These are phyloP conservation scores for Tachina lurida DNA, from an alignment of 2,888 invertebrate species.

Conservation along the genomic window DNA sequence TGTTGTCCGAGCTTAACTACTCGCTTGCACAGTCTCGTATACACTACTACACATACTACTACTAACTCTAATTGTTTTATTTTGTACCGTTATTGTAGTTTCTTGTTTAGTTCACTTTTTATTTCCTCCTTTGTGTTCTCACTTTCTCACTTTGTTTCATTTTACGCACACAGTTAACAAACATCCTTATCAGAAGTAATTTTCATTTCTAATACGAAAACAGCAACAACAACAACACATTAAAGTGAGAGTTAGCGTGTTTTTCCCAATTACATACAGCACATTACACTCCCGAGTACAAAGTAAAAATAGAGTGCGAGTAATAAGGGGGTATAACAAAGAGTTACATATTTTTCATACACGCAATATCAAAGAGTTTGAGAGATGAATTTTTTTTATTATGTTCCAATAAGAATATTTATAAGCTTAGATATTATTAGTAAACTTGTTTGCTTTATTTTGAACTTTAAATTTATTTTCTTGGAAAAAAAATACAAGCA, in stretches of 20 bases:
- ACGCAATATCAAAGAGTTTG: background rate
- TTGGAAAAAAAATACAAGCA: background rate
- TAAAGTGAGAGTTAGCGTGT: constrained; percentile 61
- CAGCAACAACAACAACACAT: constrained; percentile 25
- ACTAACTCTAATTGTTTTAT: constrained; percentile 28
- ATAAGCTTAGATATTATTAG: constrained; percentile 38
- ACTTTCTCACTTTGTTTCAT: constrained; percentile 34
- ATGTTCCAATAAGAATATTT: constrained; percentile 25
- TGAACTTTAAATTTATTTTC: constrained; percentile 63
- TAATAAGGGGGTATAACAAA: constrained; percentile 36
- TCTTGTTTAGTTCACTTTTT: constrained; percentile 30
- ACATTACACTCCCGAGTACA: constrained; percentile 22
- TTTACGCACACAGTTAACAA: constrained; percentile 44
- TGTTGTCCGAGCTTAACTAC: constrained; percentile 59
- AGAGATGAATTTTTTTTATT: constrained; percentile 10
- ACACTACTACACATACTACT: constrained; percentile 38
- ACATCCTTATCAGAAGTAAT: constrained; percentile 52
- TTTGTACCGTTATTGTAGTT: constrained; percentile 43
- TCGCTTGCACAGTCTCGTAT: constrained; percentile 52
- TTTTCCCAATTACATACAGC: constrained; percentile 31
- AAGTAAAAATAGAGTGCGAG: constrained; percentile 27
- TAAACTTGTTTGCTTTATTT: constrained; percentile 30
- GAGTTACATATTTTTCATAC: constrained; percentile 18
- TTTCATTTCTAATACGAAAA: constrained; percentile 46
- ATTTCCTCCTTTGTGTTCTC: constrained; percentile 45